These are phyloP conservation scores for Spilosoma lubricipeda DNA, from an alignment of 2,888 invertebrate genomes.

Conservation along the genomic window DNA sequence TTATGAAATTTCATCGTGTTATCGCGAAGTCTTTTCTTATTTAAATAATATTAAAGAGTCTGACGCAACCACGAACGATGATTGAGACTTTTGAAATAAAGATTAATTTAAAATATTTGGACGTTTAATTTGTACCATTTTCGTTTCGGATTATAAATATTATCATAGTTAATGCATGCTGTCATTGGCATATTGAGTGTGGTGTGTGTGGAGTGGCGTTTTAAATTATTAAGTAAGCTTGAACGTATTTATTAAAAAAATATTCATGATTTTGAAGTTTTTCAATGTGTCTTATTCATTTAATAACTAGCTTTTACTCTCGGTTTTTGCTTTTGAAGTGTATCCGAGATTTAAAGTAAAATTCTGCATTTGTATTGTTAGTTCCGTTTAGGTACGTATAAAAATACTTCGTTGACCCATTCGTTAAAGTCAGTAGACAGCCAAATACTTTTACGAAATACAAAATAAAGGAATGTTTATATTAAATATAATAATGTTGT, in stretches of 20 bases:
- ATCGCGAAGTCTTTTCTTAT: constrained; percentile 21
- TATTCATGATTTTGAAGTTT: neutral
- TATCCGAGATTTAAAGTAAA: too few species aligned
- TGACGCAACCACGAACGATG: constrained; percentile 7
- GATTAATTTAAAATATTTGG: constrained; percentile 7
- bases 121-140: constrained; percentile 8
- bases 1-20: constrained; percentile 24
- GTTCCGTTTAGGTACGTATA: neutral
- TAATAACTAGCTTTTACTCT: neutral
- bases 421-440: neutral
- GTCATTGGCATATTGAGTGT: constrained; percentile 9
- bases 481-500: neutral
- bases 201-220: neutral
- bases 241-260: neutral
- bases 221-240: neutral
- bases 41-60: constrained; percentile 20
- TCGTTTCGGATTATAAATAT: constrained; percentile 14
- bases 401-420: neutral
- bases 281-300: neutral
- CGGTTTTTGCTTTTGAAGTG: too few species aligned
- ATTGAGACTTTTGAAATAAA: constrained; percentile 15
- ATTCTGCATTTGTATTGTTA: too few species aligned
- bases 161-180: constrained; percentile 11
- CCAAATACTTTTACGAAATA: neutral
- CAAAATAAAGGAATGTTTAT: neutral